A percentile compares a stretch with the other conserved stretches of the same genome.
Conservation (phyloP, 2,797 vertebrate genomes). For the Periparus ater region DNA sequence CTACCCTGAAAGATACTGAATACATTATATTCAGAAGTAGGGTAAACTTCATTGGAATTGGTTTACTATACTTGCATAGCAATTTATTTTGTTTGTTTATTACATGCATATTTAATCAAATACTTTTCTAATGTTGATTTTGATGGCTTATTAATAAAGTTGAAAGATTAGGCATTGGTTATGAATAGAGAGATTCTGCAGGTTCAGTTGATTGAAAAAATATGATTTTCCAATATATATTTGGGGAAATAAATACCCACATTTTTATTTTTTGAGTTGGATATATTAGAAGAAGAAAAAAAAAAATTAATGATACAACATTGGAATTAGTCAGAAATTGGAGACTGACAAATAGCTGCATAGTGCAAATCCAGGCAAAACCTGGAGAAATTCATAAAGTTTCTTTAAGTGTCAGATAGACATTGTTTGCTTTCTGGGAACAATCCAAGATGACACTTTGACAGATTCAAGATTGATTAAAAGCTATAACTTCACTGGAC, state of each 20-base stretch:
- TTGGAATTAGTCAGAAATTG: not conserved
- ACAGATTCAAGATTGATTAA: not conserved
- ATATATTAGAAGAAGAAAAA: not conserved
- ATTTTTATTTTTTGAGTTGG: not conserved
- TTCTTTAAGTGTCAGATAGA: not conserved
- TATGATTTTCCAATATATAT: not conserved
- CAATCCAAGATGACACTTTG: not conserved
- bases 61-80: not conserved
- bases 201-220: not conserved
- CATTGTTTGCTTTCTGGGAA: not conserved
- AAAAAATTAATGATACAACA: not conserved
- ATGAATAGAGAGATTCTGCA: not conserved
- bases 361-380: not conserved
- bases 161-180: not conserved
- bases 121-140: not conserved
- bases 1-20: not conserved
- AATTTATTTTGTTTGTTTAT: not conserved
- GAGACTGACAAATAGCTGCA: not conserved
- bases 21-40: not conserved
- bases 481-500: not conserved
- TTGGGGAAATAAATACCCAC: not conserved
- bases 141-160: not conserved
- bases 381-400: not conserved
- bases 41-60: not conserved
- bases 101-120: not conserved